Base-by-base conservation (phyloP, 2,113 vertebrate genomes). In the Chloroceryle aenea region DNA sequence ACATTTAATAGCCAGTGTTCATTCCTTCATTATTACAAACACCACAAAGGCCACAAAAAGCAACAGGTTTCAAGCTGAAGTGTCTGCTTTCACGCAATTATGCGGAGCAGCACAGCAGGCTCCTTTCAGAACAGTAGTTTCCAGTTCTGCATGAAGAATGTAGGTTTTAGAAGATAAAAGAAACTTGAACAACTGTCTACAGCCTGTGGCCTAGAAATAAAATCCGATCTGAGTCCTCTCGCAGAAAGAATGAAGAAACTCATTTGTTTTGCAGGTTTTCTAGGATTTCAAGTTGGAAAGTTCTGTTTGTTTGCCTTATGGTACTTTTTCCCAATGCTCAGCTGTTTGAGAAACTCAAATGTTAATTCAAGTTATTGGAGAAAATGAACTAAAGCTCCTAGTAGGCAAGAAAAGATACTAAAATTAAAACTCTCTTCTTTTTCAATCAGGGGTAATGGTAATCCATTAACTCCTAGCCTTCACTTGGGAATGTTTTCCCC, bases 61-160 rank as follows among this genome's bases (percentile, higher is more conserved):
- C 94, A 94, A 89, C 40, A 76, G 80, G 80, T 96, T 97, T 73
- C 84, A 96, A 97, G 97, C 93, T 95, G 82, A 96, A 98, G 98
- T 98, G 98, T 99, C 98, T 96, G 94, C 97, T 99, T 99, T 98
- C 98, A 98, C 90, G 96, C 97, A 97, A 95, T 98, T 97, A 97
- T 26, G 97, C 97, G 97, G 97, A 98, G 97, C 96, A 67, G 91
- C 87, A 85, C 92, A 96, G 96, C 92, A 81, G 64, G 72, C 87
- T 89, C 89, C 95, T 97, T 98, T 98, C 94, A 95, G 93, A 97
- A 97, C 89, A 96, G 93, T 94, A 88, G 94, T 76, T 97, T 97
- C 95, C 97, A 97, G 97, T 97, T 97, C 97, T 96, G 50, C 38
- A 45, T 7, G 73, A 96, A 97, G 97, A 97, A 97, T 96, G 96